These are phyloP conservation scores for Aromia moschata DNA, from an alignment of 2,888 invertebrate species.

Conservation along the genomic window DNA sequence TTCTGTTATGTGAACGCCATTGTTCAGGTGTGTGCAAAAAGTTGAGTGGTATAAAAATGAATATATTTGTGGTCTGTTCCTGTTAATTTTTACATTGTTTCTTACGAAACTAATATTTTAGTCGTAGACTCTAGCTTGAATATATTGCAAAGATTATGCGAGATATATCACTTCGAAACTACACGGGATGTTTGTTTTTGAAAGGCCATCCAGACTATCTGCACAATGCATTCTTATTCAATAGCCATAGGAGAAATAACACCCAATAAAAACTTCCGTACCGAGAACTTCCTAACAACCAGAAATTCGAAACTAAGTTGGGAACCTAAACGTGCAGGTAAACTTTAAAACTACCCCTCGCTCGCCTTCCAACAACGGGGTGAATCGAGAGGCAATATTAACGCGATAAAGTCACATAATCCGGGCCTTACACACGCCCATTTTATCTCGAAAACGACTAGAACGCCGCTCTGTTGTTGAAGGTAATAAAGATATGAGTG, in stretches of 20 bases:
- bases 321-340: conserved; percentile 17
- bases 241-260: not conserved
- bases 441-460: conserved; percentile 10
- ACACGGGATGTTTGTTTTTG: no score
- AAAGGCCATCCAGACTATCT: no score
- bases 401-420: conserved; percentile 19
- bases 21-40: no score
- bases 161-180: no score
- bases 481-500: conserved; percentile 2
- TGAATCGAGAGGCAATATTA: conserved; percentile 12
- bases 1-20: no score
- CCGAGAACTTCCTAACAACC: conserved; percentile 12
- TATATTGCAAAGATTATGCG: no score
- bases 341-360: conserved; percentile 20
- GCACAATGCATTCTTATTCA: not conserved
- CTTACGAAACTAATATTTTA: no score
- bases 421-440: conserved; percentile 5
- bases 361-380: not conserved
- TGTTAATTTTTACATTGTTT: no score
- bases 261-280: not conserved
- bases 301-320: conserved; percentile 18
- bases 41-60: no score
- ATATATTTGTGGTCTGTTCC: no score
- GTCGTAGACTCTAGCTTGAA: no score
- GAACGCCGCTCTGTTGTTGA: not conserved